phyloP scores from a whole-genome alignment of 2,113 vertebrate genomes.

The Craseonycteris thonglongyai region DNA sequence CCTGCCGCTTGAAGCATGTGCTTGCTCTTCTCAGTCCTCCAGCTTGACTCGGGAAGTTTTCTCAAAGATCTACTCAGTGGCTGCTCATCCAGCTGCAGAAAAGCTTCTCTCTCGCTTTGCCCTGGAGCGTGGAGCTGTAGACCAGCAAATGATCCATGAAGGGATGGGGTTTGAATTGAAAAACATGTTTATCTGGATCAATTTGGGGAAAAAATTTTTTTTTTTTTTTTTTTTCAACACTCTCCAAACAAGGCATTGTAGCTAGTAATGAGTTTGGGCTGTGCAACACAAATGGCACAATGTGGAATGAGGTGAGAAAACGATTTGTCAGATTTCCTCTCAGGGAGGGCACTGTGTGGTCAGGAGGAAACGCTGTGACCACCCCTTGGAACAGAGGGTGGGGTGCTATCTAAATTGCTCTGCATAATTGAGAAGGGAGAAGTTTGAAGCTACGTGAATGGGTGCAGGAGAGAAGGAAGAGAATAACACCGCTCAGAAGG shows the following conservation, averaged over 20 bases:
- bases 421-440: not conserved
- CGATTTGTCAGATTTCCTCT: not conserved
- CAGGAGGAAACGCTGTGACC: accelerated
- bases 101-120: not conserved
- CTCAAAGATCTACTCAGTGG: not conserved
- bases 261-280: not conserved
- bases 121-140: not conserved
- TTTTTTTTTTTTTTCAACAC: not conserved
- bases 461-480: not conserved
- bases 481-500: accelerated
- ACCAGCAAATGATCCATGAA: accelerated
- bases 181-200: conserved; percentile 5
- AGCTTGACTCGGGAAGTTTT: not conserved
- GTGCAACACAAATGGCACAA: not conserved
- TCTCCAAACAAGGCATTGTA: not conserved
- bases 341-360: accelerated
- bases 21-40: not conserved
- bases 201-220: not conserved
- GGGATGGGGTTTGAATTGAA: not conserved
- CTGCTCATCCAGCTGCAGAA: not conserved
- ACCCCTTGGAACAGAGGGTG: not conserved
- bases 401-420: not conserved
- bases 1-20: not conserved
- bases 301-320: not conserved
- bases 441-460: too few relatives aligned